Conservation (phyloP, 1,140 invertebrate genomes). For the Cydia splendana region DNA sequence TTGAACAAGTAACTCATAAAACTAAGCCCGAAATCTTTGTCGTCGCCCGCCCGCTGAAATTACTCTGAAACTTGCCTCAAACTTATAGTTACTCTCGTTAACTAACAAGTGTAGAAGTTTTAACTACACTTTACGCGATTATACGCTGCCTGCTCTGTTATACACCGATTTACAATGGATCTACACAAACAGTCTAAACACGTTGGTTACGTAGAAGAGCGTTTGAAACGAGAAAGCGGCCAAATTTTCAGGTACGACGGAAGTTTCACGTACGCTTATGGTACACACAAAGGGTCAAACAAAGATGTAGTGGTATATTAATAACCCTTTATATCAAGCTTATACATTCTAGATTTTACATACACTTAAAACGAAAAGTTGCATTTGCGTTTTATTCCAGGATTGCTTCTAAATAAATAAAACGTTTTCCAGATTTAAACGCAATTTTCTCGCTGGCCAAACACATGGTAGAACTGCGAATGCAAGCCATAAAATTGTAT, state of each 20-base stretch:
- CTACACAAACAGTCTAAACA: slow-evolving; percentile 26
- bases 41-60: slow-evolving; percentile 42
- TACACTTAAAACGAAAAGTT: not conserved
- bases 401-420: not conserved
- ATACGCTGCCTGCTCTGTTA: slow-evolving; percentile 35
- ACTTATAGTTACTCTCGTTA: slow-evolving; percentile 44
- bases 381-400: not conserved
- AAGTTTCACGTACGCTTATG: slow-evolving; percentile 11
- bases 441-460: not conserved
- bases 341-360: not conserved
- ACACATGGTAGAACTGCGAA: not conserved
- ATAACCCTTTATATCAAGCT: not conserved
- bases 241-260: not conserved
- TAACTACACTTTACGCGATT: slow-evolving; percentile 45
- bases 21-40: slow-evolving; percentile 52
- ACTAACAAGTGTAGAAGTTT: slow-evolving; percentile 46
- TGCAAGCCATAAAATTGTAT: not conserved
- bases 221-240: slow-evolving; percentile 6
- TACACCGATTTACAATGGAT: slow-evolving; percentile 22
- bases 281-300: slow-evolving; percentile 8
- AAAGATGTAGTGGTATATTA: not conserved
- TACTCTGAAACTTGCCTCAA: slow-evolving; percentile 42
- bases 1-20: slow-evolving; percentile 47
- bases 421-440: not conserved
- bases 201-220: slow-evolving; percentile 11